Percentiles rank a stretch among this genome's conserved stretches.
These are phyloP conservation scores for Heteractis magnifica DNA, from an alignment of 92 coral and sea anemone genomes.

Conservation along the genomic window DNA sequence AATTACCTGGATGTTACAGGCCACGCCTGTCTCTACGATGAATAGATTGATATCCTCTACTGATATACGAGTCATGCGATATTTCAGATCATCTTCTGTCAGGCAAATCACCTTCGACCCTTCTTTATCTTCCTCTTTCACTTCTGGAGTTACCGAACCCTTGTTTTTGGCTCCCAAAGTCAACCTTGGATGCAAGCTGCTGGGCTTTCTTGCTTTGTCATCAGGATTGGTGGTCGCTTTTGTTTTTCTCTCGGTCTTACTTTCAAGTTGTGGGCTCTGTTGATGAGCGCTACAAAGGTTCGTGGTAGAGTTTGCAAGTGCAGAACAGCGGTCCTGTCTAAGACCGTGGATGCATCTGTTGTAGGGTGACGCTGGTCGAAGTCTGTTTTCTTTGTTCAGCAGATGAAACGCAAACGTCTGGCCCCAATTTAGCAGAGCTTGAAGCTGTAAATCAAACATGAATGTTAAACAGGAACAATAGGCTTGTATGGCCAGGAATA, in stretches of 20 bases:
- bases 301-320: constrained; percentile 4
- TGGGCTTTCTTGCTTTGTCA: constrained; percentile 39
- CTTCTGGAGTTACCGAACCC: constrained; percentile 1
- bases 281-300: constrained; percentile 15
- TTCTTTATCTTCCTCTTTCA: constrained; percentile 31
- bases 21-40: constrained; percentile 87
- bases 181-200: constrained; percentile 11
- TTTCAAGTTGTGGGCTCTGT: constrained; percentile 16
- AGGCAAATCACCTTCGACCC: constrained; percentile 57
- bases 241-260: constrained; percentile 17
- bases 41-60: constrained; percentile 77
- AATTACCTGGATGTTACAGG: constrained; percentile 89
- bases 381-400: constrained; percentile 81
- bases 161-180: neutral
- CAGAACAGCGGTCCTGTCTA: constrained; percentile 71
- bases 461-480: neutral
- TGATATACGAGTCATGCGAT: constrained; percentile 86
- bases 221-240: constrained; percentile 13
- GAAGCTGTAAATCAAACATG: constrained; percentile 49
- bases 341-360: constrained; percentile 89
- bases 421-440: constrained; percentile 81
- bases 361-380: constrained; percentile 68
- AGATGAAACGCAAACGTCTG: constrained; percentile 89
- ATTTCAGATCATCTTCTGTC: constrained; percentile 90
- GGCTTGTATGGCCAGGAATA: too few species aligned